A percentile compares a stretch with the other conserved stretches of the same genome.
Conservation (phyloP, 2,113 vertebrate genomes). For the Cygnus atratus region DNA sequence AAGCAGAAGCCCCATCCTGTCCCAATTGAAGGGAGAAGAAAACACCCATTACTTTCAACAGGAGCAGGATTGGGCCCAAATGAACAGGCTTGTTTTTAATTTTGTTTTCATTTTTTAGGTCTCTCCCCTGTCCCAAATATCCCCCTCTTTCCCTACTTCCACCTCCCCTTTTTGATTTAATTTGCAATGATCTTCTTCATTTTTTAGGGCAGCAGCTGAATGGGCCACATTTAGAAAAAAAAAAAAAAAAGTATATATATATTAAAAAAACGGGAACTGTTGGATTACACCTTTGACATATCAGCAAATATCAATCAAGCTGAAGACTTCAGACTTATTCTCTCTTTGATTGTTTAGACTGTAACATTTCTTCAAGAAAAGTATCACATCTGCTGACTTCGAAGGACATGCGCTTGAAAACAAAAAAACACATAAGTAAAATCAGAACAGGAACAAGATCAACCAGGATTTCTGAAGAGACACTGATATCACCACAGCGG, state of each 20-base stretch:
- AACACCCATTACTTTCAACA: slow-evolving; percentile 53
- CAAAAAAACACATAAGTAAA: slow-evolving; percentile 66
- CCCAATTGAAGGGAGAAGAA: slow-evolving; percentile 57
- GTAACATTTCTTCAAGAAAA: slow-evolving; percentile 85
- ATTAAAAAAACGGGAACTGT: slow-evolving; percentile 77
- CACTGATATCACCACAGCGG: slow-evolving; percentile 77
- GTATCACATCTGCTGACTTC: slow-evolving; percentile 81
- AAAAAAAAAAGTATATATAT: slow-evolving; percentile 81
- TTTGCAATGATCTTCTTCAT: slow-evolving; percentile 80
- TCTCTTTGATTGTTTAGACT: slow-evolving; percentile 82
- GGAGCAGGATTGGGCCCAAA: slow-evolving; percentile 64
- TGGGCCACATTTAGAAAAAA: slow-evolving; percentile 85
- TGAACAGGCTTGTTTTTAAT: slow-evolving; percentile 56
- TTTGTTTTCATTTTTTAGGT: slow-evolving; percentile 54
- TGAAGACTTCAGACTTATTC: slow-evolving; percentile 86
- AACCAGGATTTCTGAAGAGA: slow-evolving; percentile 78
- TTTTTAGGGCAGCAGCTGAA: slow-evolving; percentile 89
- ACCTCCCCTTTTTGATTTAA: slow-evolving; percentile 71
- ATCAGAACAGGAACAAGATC: slow-evolving; percentile 74
- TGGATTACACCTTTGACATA: slow-evolving; percentile 87
- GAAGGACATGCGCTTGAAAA: slow-evolving; percentile 78
- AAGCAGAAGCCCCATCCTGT: slow-evolving; percentile 53
- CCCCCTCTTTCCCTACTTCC: neutral
- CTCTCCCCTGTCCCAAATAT: slow-evolving; percentile 45
- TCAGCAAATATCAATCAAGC: slow-evolving; percentile 84